These are phyloP conservation scores for Drosophila pectinifera DNA, from an alignment of 1,140 invertebrate species.

Conservation along the genomic window DNA sequence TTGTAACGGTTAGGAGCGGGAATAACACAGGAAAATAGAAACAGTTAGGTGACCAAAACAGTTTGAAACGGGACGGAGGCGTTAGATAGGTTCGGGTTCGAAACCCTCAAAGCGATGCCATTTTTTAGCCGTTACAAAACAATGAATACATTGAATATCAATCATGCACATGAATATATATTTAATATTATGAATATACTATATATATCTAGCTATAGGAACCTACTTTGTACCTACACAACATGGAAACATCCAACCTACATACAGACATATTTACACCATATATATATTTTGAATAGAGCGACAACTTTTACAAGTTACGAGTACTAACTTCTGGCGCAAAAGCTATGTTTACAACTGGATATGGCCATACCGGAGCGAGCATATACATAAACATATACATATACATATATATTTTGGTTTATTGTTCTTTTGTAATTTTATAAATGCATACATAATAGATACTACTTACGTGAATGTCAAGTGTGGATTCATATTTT, in stretches of 20 bases:
- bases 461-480: slow-evolving; percentile 48
- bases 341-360: slow-evolving; percentile 22
- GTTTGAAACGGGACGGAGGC: slow-evolving; percentile 37
- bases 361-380: slow-evolving; percentile 44
- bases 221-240: slow-evolving; percentile 75
- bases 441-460: slow-evolving; percentile 64
- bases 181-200: slow-evolving; percentile 42
- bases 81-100: slow-evolving; percentile 51
- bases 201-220: slow-evolving; percentile 50
- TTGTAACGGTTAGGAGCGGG: slow-evolving; percentile 63
- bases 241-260: slow-evolving; percentile 41
- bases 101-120: slow-evolving; percentile 62
- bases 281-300: slow-evolving; percentile 78
- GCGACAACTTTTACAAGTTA: slow-evolving; percentile 68
- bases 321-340: slow-evolving; percentile 36
- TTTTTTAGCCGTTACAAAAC: slow-evolving; percentile 72
- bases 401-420: slow-evolving; percentile 57
- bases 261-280: slow-evolving; percentile 39
- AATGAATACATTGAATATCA: slow-evolving; percentile 48
- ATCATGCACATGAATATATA: slow-evolving; percentile 44
- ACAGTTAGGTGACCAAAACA: slow-evolving; percentile 67
- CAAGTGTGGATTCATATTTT: slow-evolving; percentile 73
- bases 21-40: slow-evolving; percentile 45
- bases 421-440: slow-evolving; percentile 74
- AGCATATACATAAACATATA: slow-evolving; percentile 29